These are phyloP conservation scores for Drosophila stalkeri DNA, from an alignment of 2,888 invertebrate species.

Conservation along the genomic window DNA sequence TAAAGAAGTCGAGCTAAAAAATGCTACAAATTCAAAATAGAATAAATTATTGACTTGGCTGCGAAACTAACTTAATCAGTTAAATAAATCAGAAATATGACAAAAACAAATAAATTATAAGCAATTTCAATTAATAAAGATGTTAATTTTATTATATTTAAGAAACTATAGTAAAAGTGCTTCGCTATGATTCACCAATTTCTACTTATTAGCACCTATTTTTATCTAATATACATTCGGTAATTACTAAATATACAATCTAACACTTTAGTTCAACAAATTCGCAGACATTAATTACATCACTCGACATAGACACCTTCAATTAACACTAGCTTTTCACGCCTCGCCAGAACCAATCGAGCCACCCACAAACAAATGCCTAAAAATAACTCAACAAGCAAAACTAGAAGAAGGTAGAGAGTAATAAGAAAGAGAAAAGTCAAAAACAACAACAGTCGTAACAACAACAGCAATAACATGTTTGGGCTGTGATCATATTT, in stretches of 20 bases:
- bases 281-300: conserved; percentile 21
- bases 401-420: not conserved
- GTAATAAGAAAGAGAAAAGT: not conserved
- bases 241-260: conserved; percentile 31
- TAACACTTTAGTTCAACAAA: conserved; percentile 38
- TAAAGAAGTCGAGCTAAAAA: not conserved
- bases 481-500: conserved; percentile 8
- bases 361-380: conserved; percentile 6
- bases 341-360: conserved; percentile 4
- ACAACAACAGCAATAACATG: not conserved
- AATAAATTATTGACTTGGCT: not conserved
- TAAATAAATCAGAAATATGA: not conserved
- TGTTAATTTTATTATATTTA: conserved; percentile 1
- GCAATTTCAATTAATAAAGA: not conserved
- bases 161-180: not conserved
- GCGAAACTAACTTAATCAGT: not conserved
- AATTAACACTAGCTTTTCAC: conserved; percentile 38
- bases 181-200: conserved; percentile 1
- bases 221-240: conserved; percentile 23
- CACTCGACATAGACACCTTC: conserved; percentile 20
- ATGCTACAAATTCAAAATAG: not conserved
- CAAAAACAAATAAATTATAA: not conserved
- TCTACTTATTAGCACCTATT: conserved; percentile 27
- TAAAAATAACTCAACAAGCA: conserved; percentile 2
- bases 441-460: not conserved